These are phyloP conservation scores for Branchellion lobata DNA, from an alignment of 2,888 invertebrate genomes.

Conservation along the genomic window DNA sequence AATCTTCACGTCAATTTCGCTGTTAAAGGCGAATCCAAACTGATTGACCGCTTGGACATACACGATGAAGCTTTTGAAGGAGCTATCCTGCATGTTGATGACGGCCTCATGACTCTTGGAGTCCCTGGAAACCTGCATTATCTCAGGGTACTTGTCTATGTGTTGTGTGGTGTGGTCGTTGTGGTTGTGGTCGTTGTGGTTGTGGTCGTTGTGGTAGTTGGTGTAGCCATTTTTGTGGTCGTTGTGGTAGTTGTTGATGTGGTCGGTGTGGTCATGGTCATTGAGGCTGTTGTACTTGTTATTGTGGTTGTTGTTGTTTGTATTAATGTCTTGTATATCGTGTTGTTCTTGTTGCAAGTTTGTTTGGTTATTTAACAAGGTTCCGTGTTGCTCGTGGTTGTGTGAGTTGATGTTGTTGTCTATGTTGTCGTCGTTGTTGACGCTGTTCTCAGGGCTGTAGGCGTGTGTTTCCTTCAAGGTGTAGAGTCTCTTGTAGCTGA, in stretches of 20 bases:
- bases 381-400: neutral
- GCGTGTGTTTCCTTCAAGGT: neutral
- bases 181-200: neutral
- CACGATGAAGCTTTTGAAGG: constrained; percentile 84
- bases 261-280: neutral
- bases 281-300: neutral
- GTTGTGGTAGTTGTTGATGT: neutral
- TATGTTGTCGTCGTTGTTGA: neutral
- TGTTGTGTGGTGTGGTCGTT: constrained; percentile 42
- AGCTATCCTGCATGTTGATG: constrained; percentile 72
- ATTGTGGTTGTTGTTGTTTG: neutral
- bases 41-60: constrained; percentile 88
- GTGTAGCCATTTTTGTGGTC: neutral
- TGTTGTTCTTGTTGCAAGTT: neutral
- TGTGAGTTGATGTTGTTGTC: neutral
- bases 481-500: constrained; percentile 74
- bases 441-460: neutral
- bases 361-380: no score
- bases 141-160: constrained; percentile 69
- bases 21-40: constrained; percentile 78
- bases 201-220: neutral
- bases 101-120: constrained; percentile 74
- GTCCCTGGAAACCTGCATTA: constrained; percentile 68
- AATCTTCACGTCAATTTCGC: constrained; percentile 73
- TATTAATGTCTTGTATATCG: neutral